Evolutionary conservation across 2,888 invertebrate genomes (phyloP).

Genomic region (Alviniconcha strummeri): DNA sequence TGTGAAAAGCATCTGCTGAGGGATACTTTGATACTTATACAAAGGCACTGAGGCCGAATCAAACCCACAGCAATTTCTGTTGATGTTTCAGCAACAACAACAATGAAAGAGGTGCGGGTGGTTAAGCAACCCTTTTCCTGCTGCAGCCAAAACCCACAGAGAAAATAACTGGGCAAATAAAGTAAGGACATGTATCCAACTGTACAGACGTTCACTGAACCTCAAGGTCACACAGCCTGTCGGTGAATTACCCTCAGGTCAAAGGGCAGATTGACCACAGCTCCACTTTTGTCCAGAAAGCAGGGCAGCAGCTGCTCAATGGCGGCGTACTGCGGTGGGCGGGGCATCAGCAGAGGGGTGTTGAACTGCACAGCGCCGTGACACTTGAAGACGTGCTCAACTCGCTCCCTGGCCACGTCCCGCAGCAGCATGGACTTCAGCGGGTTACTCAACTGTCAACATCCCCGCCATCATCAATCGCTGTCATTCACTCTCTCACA

Average conservation of each 20-base stretch:
- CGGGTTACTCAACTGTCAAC: conserved; percentile 49
- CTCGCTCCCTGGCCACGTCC: conserved; percentile 74
- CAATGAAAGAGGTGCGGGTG: too few relatives aligned
- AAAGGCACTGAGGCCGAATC: too few relatives aligned
- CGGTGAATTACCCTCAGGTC: conserved; percentile 80
- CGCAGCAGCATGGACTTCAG: conserved; percentile 73
- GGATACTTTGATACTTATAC: too few relatives aligned
- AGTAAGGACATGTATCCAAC: too few relatives aligned
- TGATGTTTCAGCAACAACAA: too few relatives aligned
- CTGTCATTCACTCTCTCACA: not conserved
- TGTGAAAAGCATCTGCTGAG: too few relatives aligned
- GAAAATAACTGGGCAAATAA: too few relatives aligned
- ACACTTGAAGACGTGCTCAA: conserved; percentile 68
- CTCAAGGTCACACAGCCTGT: too few relatives aligned
- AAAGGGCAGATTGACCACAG: conserved; percentile 86
- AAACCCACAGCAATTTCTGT: too few relatives aligned
- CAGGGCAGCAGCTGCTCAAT: conserved; percentile 77
- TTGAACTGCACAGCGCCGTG: conserved; percentile 85
- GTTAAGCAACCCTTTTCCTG: too few relatives aligned
- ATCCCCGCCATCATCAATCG: not conserved
- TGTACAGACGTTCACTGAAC: too few relatives aligned
- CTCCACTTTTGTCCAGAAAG: conserved; percentile 91
- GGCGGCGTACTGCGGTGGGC: conserved; percentile 56
- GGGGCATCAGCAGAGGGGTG: conserved; percentile 87
- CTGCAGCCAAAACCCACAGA: too few relatives aligned